A percentile compares a stretch with the other conserved stretches of the same genome.
phyloP scores from a whole-genome alignment of 1,140 invertebrate species.

The Megalonaias nervosa region DNA sequence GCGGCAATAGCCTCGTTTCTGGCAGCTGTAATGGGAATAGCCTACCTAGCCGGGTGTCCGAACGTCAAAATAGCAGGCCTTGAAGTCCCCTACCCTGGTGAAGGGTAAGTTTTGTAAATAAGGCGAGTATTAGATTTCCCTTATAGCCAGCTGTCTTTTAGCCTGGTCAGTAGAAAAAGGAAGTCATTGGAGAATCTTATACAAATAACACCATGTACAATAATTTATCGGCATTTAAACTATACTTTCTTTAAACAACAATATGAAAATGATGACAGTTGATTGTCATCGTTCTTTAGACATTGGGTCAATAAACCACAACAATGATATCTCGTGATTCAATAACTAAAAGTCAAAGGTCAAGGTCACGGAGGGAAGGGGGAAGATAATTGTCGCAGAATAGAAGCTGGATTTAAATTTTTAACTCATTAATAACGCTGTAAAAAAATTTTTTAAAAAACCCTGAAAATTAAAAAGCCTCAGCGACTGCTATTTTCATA shows the following conservation, averaged over 20 bases:
- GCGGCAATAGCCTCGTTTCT: constrained; percentile 16
- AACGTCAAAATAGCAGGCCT: constrained; percentile 44
- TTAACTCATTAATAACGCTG: no score
- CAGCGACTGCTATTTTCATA: no score
- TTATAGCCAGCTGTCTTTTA: not conserved
- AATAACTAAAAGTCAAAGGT: no score
- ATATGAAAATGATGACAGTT: no score
- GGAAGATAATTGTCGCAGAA: no score
- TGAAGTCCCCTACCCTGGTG: constrained; percentile 37
- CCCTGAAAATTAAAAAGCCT: no score
- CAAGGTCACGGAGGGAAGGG: no score
- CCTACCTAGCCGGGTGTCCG: constrained; percentile 47
- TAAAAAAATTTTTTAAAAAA: no score
- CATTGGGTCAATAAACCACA: no score
- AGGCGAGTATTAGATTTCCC: not conserved
- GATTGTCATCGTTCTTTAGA: no score
- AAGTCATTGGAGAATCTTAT: not conserved
- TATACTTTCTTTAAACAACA: not conserved
- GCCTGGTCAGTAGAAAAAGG: not conserved
- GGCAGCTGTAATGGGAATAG: constrained; percentile 34
- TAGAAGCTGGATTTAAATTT: no score
- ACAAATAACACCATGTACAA: not conserved
- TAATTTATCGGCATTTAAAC: not conserved
- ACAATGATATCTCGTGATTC: no score
- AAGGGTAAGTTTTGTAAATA: constrained; percentile 27